Base-by-base conservation (phyloP, 2,888 invertebrate species). In the Agrotis exclamationis region DNA sequence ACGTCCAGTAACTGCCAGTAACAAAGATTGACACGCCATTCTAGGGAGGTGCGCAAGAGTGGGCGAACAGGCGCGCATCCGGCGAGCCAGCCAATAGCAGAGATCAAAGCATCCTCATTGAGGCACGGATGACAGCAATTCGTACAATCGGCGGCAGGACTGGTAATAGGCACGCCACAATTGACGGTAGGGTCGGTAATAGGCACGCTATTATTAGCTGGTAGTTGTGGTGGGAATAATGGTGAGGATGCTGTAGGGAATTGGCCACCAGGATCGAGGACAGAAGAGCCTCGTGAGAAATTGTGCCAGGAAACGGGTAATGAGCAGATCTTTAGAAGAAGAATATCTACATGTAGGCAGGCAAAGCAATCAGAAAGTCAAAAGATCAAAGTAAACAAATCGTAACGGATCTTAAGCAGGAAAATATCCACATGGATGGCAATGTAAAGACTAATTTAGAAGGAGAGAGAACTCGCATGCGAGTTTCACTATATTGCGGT, bases 31-130 rank as follows among this genome's bases (percentile, higher is more conserved):
- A 85, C 87, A 69, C 65, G 50, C 59, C 47, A 71, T 85, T 63
- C 48, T 63, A 75, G 82, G 84, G 86, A 82, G 83, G 86, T 86
- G 88, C 88, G 86, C 85, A 78, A 48, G 84, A 84, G 86, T 81
- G 84, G 84, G 67, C 86, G 84, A 82, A 83, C 77, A 73, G 74
- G 84, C 86, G 85, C 44, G 70, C 76, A 73, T 84, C 84, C 84
- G 85, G 67, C 66, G 20, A 16, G 56, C 45, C 92, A 92, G 90
- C 94, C 95, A 95, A 94, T 95, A 88, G 91, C 76, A 86, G 83
- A 76, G 86, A 86, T 85, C 80, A 84, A 84, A 71, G 91, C 95
- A 92, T 95, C 95, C 95, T 95, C 91, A 95, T 95, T 95, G 92
- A 86, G 80, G 66, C 74, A 79, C 93, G 94, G 95, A 94, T 92